Evolutionary conservation across 2,888 invertebrate genomes (phyloP).

Genomic region (Dynastes tityus): DNA sequence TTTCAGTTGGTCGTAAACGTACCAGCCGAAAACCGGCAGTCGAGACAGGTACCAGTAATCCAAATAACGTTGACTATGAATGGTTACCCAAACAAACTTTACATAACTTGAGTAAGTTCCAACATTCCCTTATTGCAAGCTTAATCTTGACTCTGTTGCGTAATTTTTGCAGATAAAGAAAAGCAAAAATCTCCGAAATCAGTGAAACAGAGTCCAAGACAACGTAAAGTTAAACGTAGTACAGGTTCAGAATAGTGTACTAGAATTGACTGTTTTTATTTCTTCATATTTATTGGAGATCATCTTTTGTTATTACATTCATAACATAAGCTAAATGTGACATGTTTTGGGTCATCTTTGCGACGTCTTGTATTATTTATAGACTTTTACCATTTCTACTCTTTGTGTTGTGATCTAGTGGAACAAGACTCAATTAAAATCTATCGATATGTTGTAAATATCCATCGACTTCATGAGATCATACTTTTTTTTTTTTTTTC

Average conservation of each 20-base stretch:
- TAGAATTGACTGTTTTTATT: conserved; percentile 47
- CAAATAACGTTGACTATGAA: conserved; percentile 96
- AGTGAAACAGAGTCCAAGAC: conserved; percentile 80
- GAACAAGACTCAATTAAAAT: conserved; percentile 27
- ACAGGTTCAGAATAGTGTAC: conserved; percentile 74
- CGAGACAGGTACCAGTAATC: conserved; percentile 93
- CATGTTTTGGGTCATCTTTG: conserved; percentile 42
- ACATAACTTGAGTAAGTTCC: conserved; percentile 84
- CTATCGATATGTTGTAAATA: conserved; percentile 43
- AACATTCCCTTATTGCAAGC: not conserved
- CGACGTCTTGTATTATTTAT: conserved; percentile 44
- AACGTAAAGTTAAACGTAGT: conserved; percentile 84
- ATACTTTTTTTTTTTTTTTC: conserved; percentile 42
- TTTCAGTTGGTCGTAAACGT: conserved; percentile 87
- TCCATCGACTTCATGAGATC: conserved; percentile 46
- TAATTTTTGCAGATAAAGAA: conserved; percentile 53
- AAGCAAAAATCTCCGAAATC: conserved; percentile 80
- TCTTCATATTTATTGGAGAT: conserved; percentile 50
- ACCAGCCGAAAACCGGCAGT: conserved; percentile 75
- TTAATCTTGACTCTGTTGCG: conserved; percentile 58
- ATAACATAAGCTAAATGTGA: conserved; percentile 48
- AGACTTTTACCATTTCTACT: conserved; percentile 36
- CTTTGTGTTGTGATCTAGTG: conserved; percentile 51
- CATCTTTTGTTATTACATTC: conserved; percentile 53
- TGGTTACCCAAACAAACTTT: conserved; percentile 97